Conservation (phyloP, 2,113 vertebrate species). For the Oncorhynchus masou region DNA sequence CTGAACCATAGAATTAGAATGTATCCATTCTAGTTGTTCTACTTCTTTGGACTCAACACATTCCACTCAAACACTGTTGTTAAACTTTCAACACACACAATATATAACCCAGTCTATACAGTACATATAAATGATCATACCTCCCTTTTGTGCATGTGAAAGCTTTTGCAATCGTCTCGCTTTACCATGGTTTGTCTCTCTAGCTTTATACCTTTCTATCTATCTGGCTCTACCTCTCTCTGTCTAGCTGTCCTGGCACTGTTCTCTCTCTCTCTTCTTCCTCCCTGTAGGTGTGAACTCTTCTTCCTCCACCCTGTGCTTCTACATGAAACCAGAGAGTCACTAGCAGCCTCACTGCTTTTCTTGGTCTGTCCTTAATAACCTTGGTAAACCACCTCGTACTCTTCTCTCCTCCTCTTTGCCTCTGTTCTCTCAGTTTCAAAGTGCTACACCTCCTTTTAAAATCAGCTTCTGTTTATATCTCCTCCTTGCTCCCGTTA, state of each 20-base stretch:
- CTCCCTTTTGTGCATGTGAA: conserved; percentile 57
- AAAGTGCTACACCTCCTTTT: conserved; percentile 17
- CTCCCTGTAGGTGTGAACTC: conserved; percentile 97
- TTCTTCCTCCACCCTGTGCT: conserved; percentile 96
- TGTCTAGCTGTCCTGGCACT: conserved; percentile 68
- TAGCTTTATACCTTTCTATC: conserved; percentile 31
- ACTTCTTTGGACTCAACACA: no score
- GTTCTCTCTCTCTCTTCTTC: conserved; percentile 63
- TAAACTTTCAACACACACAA: no score
- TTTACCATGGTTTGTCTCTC: conserved; percentile 41
- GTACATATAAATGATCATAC: conserved; percentile 6
- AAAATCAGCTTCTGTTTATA: conserved; percentile 10
- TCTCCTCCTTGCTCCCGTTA: conserved; percentile 14
- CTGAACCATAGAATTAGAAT: no score
- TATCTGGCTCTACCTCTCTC: conserved; percentile 17
- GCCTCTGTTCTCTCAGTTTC: conserved; percentile 39
- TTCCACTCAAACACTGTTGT: no score
- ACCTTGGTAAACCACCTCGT: conserved; percentile 94
- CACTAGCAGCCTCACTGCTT: conserved; percentile 99
- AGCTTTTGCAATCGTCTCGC: conserved; percentile 44
- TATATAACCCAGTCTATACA: conserved; percentile 11
- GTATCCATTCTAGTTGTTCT: no score
- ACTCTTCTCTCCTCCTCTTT: conserved; percentile 70
- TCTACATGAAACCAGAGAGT: conserved; percentile 98
- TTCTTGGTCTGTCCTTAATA: conserved; percentile 98